These are phyloP conservation scores for Coturnix japonica DNA, from an alignment of 2,113 vertebrate genomes.

Conservation along the genomic window DNA sequence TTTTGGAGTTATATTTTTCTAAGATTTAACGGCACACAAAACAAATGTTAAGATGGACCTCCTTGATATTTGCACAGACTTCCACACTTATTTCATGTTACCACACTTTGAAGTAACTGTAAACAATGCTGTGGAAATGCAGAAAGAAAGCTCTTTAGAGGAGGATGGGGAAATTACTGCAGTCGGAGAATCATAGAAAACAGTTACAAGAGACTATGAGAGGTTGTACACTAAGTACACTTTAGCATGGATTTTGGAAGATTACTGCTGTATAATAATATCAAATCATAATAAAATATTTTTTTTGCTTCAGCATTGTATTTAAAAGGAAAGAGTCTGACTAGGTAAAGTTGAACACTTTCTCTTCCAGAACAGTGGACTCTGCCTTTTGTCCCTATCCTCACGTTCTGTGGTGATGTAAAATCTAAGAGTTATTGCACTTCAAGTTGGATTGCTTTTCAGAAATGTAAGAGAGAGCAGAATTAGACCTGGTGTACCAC, in stretches of 20 bases:
- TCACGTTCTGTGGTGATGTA: not conserved
- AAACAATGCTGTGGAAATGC: conserved; percentile 12
- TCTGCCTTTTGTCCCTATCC: not conserved
- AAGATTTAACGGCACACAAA: not conserved
- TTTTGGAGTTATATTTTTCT: conserved; percentile 16
- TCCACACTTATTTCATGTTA: conserved; percentile 28
- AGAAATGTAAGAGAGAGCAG: not conserved
- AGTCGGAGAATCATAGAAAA: not conserved
- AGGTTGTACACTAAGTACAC: not conserved
- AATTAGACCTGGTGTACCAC: not conserved
- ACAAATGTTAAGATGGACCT: not conserved
- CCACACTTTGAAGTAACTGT: conserved; percentile 36
- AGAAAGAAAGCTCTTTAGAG: conserved; percentile 30
- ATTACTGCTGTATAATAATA: not conserved
- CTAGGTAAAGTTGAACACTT: not conserved
- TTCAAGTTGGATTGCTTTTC: conserved; percentile 15
- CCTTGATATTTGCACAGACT: conserved; percentile 26
- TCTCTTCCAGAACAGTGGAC: not conserved
- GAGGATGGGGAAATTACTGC: not conserved
- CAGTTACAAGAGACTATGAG: not conserved
- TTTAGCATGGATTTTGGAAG: conserved; percentile 26
- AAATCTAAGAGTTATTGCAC: not conserved
- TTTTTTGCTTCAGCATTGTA: not conserved
- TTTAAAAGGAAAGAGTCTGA: not conserved
- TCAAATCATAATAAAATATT: conserved; percentile 14